Evolutionary conservation across 2,888 invertebrate species (phyloP).

Genomic region (Ichneumoninae sp.): DNA sequence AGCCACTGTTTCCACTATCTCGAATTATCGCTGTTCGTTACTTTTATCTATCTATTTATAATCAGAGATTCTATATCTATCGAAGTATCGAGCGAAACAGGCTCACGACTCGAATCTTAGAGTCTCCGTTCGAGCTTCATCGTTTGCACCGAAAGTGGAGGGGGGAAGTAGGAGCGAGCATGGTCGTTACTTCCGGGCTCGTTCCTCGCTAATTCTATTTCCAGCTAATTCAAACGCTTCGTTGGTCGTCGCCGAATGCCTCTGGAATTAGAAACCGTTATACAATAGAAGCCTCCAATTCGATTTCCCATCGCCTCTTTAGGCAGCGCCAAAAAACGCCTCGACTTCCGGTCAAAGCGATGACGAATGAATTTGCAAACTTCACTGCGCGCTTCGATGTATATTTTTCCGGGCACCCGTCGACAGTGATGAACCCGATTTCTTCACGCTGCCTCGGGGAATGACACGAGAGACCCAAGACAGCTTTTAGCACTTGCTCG

Average conservation of each 20-base stretch:
- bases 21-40: neutral
- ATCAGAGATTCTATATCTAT: neutral
- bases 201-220: constrained; percentile 57
- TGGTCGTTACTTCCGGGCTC: constrained; percentile 59
- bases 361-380: constrained; percentile 23
- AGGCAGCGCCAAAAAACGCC: constrained; percentile 38
- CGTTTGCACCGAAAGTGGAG: constrained; percentile 17
- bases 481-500: neutral
- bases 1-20: neutral
- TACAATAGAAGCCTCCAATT: constrained; percentile 18
- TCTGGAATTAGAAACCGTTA: constrained; percentile 60
- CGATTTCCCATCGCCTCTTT: constrained; percentile 47
- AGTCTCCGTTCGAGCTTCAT: constrained; percentile 23
- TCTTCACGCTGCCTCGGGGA: neutral
- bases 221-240: constrained; percentile 49
- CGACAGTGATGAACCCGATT: neutral
- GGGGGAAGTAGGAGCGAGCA: neutral
- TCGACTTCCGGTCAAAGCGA: constrained; percentile 45
- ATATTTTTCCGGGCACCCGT: neutral
- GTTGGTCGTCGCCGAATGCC: constrained; percentile 42
- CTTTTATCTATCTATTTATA: constrained; percentile 27
- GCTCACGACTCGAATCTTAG: neutral
- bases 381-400: constrained; percentile 4
- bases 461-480: neutral
- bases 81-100: neutral